Conservation (phyloP, 2,888 invertebrate genomes). For the Xylota sylvarum region DNA sequence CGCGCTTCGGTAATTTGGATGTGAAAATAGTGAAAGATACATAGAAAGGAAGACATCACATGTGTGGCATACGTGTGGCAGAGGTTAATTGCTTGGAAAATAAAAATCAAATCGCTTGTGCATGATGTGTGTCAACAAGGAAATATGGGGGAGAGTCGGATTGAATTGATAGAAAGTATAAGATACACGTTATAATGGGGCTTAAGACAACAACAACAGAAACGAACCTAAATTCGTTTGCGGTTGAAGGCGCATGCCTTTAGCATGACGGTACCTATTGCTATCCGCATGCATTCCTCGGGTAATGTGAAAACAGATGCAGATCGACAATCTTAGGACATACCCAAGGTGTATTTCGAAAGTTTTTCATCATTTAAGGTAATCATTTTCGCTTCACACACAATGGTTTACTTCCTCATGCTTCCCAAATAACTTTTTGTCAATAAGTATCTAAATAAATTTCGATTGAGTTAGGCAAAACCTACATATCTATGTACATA, state of each 20-base stretch:
- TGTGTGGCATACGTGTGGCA: neutral
- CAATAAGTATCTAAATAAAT: too few species aligned
- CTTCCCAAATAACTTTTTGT: too few species aligned
- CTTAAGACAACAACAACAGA: neutral
- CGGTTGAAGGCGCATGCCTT: constrained; percentile 6
- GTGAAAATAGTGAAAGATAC: constrained; percentile 7
- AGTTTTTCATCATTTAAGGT: neutral
- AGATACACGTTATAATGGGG: neutral
- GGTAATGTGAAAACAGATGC: neutral
- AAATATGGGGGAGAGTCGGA: constrained; percentile 15
- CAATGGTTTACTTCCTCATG: too few species aligned
- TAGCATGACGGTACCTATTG: constrained; percentile 13
- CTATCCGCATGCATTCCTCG: neutral
- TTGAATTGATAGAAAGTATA: constrained; percentile 40
- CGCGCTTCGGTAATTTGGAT: constrained; percentile 29
- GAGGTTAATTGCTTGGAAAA: constrained; percentile 33
- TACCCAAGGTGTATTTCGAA: neutral
- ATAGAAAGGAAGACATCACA: constrained; percentile 12
- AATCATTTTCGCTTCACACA: too few species aligned
- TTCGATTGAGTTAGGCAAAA: too few species aligned
- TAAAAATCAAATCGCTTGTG: constrained; percentile 16
- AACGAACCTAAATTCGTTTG: neutral
- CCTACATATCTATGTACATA: too few species aligned
- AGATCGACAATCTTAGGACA: constrained; percentile 2
- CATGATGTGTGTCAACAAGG: constrained; percentile 28